Percentiles rank a stretch among this genome's conserved stretches.
These are phyloP conservation scores for Meriones psammophilus DNA, from an alignment of 2,797 vertebrate genomes.

Conservation along the genomic window DNA sequence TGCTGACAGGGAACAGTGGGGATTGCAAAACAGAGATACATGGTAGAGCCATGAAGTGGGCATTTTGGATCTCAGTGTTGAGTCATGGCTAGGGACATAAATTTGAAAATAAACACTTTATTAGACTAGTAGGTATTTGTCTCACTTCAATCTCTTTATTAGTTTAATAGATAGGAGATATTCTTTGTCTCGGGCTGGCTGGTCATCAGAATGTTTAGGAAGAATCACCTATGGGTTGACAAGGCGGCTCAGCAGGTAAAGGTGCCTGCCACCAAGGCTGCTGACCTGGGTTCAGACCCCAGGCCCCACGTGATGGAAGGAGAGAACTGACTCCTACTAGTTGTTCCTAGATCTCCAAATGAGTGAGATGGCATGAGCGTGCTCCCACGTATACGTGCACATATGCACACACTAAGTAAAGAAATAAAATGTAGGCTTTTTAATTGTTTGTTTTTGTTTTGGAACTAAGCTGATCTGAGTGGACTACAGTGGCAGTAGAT, in stretches of 20 bases:
- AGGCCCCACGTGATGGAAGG: neutral
- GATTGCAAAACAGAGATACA: neutral
- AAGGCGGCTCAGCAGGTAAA: neutral
- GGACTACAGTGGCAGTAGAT: neutral
- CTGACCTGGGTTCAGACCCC: neutral
- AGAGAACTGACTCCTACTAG: neutral
- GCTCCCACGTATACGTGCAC: neutral
- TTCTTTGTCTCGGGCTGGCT: neutral
- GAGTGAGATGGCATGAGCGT: neutral
- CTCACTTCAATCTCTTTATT: neutral
- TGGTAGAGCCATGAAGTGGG: neutral
- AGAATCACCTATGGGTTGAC: neutral
- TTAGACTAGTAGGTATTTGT: neutral
- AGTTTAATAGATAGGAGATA: neutral
- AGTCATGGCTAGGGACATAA: slow-evolving; percentile 11
- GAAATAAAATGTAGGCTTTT: no score
- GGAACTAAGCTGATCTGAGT: neutral
- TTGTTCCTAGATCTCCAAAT: no score
- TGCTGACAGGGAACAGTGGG: neutral
- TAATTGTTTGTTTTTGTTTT: neutral
- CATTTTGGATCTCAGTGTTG: slow-evolving; percentile 17
- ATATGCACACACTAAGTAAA: neutral
- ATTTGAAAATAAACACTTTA: slow-evolving; percentile 30
- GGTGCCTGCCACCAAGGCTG: neutral
- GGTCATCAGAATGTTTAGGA: slow-evolving; percentile 1